These are phyloP conservation scores for Drosophila bifasciata DNA, from an alignment of 1,140 invertebrate species.

Conservation along the genomic window DNA sequence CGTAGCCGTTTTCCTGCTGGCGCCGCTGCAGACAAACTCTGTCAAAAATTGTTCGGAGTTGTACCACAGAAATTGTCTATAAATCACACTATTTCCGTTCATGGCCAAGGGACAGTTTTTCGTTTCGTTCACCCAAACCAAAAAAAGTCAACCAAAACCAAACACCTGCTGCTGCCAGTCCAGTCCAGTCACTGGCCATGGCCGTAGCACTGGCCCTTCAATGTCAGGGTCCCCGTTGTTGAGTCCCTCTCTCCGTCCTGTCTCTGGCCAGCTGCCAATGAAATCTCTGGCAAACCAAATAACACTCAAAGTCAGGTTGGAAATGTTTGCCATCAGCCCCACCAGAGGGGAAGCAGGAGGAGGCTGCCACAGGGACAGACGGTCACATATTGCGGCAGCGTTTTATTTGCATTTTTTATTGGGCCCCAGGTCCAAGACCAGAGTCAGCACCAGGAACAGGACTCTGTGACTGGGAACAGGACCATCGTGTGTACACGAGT, in stretches of 20 bases:
- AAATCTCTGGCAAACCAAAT: conserved; percentile 77
- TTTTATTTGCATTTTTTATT: conserved; percentile 80
- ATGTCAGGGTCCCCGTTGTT: conserved; percentile 19
- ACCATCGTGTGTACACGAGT: conserved; percentile 3
- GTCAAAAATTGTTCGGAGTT: conserved; percentile 45
- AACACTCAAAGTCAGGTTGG: conserved; percentile 78
- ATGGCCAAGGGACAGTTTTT: conserved; percentile 54
- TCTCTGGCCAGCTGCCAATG: conserved; percentile 72
- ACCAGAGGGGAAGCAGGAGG: conserved; percentile 2
- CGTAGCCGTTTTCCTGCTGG: conserved; percentile 66
- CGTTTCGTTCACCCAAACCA: background rate
- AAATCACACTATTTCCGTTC: conserved; percentile 69
- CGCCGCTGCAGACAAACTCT: conserved; percentile 62
- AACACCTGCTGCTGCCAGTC: conserved; percentile 67
- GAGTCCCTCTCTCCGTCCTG: conserved; percentile 1
- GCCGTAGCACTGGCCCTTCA: conserved; percentile 31
- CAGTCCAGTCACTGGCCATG: conserved; percentile 36
- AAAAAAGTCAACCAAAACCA: conserved; percentile 35
- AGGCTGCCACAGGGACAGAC: conserved; percentile 4
- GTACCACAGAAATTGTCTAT: conserved; percentile 46
- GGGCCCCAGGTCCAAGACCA: conserved; percentile 32
- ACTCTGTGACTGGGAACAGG: too few relatives aligned
- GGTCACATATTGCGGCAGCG: conserved; percentile 70
- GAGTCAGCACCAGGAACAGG: conserved; percentile 6
- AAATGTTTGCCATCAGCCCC: conserved; percentile 46